Evolutionary conservation across 2,888 invertebrate species (phyloP).

Genomic region (Catocala fraxini): DNA sequence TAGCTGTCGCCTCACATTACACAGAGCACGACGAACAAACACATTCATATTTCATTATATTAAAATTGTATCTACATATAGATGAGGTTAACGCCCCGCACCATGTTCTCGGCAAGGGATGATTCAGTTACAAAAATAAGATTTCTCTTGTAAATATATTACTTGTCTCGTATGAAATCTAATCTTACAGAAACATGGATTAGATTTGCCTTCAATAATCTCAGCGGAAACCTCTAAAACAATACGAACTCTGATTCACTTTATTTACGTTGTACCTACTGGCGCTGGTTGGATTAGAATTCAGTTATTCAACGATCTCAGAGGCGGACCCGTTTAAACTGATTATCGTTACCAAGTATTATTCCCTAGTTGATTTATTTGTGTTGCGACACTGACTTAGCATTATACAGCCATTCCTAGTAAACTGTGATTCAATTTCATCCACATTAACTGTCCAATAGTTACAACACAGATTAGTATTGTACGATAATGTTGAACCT

Average conservation of each 20-base stretch:
- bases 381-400: no score
- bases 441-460: no score
- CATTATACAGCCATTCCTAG: no score
- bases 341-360: slow-evolving; percentile 2
- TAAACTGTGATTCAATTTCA: no score
- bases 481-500: no score
- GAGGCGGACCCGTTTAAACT: background rate
- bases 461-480: no score
- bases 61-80: slow-evolving; percentile 4
- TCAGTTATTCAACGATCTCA: slow-evolving; percentile 12
- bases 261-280: slow-evolving; percentile 12
- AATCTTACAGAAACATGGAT: slow-evolving; percentile 48
- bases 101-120: slow-evolving; percentile 27
- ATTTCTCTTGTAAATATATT: slow-evolving; percentile 33
- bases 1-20: slow-evolving; percentile 5
- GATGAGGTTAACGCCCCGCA: slow-evolving; percentile 26
- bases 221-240: slow-evolving; percentile 20
- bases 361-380: slow-evolving; percentile 3
- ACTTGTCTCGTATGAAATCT: slow-evolving; percentile 38
- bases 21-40: slow-evolving; percentile 7
- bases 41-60: slow-evolving; percentile 9
- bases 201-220: slow-evolving; percentile 36
- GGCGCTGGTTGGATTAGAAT: slow-evolving; percentile 7
- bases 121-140: slow-evolving; percentile 45
- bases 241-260: slow-evolving; percentile 16